Evolutionary conservation across 2,797 vertebrate species (phyloP).

Genomic region (Sebastes hubbsi): DNA sequence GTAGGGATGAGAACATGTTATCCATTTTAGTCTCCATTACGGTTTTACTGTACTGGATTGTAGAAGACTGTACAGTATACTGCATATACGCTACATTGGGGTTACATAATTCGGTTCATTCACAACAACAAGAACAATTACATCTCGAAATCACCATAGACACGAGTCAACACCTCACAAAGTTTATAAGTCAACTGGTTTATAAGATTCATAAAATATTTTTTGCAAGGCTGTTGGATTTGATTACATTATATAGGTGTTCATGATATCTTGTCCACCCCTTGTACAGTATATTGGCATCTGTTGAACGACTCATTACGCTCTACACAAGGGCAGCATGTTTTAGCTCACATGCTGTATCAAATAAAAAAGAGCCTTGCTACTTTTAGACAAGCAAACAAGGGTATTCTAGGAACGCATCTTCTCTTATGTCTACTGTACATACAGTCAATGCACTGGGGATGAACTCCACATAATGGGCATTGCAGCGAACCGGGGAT

Average conservation of each 20-base stretch:
- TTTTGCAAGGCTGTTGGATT: not conserved
- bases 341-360: not conserved
- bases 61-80: not conserved
- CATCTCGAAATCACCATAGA: not conserved
- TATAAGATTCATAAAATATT: conserved; percentile 5
- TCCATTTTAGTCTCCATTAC: not conserved
- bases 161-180: not conserved
- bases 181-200: not conserved
- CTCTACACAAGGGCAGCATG: not conserved
- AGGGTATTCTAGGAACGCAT: conserved; percentile 6
- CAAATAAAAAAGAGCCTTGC: conserved; percentile 19
- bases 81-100: not conserved
- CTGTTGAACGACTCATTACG: not conserved
- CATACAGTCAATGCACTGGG: conserved; percentile 61
- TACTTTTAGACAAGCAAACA: conserved; percentile 50
- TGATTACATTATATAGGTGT: not conserved
- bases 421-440: conserved; percentile 43
- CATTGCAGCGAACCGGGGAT: conserved; percentile 56
- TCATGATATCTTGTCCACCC: not conserved
- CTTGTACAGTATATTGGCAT: not conserved
- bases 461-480: conserved; percentile 63
- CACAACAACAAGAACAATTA: not conserved
- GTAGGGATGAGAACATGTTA: not conserved
- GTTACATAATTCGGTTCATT: conserved; percentile 13
- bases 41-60: not conserved